Percentiles rank a stretch among this genome's conserved stretches.
Evolutionary conservation across 2,888 invertebrate species (phyloP).

Genomic region (Physocephala rufipes): DNA sequence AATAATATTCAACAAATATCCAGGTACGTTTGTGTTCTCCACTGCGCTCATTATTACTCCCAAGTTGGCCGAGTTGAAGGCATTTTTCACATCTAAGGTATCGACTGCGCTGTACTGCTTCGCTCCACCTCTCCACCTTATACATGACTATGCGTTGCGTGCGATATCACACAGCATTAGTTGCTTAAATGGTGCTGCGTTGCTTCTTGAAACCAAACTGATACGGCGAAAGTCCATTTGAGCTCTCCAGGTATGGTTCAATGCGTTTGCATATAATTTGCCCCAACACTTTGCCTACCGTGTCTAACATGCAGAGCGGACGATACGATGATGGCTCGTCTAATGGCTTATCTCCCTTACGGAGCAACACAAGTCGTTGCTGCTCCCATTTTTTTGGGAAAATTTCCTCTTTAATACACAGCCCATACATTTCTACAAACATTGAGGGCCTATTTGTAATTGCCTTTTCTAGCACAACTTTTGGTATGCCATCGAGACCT

Average conservation of each 20-base stretch:
- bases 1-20: no score
- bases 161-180: not conserved
- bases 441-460: not conserved
- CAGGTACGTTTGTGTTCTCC: no score
- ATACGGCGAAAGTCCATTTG: not conserved
- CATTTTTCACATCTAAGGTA: not conserved
- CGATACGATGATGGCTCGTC: no score
- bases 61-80: slow-evolving; percentile 4
- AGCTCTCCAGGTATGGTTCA: not conserved
- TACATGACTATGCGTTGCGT: not conserved
- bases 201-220: no score
- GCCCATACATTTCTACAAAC: not conserved
- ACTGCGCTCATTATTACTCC: no score
- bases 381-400: no score
- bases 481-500: not conserved
- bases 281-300: not conserved
- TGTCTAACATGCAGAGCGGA: no score
- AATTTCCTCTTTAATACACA: no score
- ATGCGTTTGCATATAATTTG: not conserved
- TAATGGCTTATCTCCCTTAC: not conserved
- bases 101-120: not conserved
- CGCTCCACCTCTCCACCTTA: not conserved
- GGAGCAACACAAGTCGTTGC: not conserved
- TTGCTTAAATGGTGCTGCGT: not conserved
- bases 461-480: not conserved